A percentile compares a stretch with the other conserved stretches of the same genome.
These are phyloP conservation scores for Saturnia pavonia DNA, from an alignment of 2,888 invertebrate genomes.

Conservation along the genomic window DNA sequence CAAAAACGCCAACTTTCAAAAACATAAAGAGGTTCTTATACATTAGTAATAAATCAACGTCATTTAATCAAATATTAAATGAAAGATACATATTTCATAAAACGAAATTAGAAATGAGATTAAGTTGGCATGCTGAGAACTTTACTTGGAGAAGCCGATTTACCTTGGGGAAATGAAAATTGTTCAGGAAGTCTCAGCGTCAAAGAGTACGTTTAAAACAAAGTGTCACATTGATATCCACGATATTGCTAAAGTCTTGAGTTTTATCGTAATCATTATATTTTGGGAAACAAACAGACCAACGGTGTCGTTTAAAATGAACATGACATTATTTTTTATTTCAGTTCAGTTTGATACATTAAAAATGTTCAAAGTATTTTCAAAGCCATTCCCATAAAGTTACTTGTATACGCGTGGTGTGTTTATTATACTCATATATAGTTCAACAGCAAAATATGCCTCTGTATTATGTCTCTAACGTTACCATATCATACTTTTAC, in stretches of 20 bases:
- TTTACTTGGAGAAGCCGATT: conserved; percentile 53
- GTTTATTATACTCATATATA: neutral
- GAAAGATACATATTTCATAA: conserved; percentile 17
- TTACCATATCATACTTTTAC: no score
- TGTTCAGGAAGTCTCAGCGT: conserved; percentile 64
- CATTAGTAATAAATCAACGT: neutral
- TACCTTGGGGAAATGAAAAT: conserved; percentile 67
- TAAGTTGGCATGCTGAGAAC: conserved; percentile 57
- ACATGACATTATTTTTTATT: neutral
- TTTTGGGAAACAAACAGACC: neutral
- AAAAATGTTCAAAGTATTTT: neutral
- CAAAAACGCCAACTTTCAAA: neutral
- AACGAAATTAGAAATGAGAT: conserved; percentile 50
- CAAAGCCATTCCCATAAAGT: neutral
- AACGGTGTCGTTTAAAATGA: neutral
- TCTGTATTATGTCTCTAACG: neutral
- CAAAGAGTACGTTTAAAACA: conserved; percentile 59
- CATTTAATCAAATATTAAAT: neutral
- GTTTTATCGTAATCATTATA: conserved; percentile 9
- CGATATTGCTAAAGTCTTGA: conserved; percentile 40
- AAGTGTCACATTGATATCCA: conserved; percentile 56
- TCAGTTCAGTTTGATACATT: neutral
- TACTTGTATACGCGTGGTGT: neutral
- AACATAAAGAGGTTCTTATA: neutral
- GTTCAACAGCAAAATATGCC: neutral